A percentile compares a stretch with the other conserved stretches of the same genome.
Evolutionary conservation across 1,140 invertebrate genomes (phyloP).

Genomic region (Probaryconus sp.): DNA sequence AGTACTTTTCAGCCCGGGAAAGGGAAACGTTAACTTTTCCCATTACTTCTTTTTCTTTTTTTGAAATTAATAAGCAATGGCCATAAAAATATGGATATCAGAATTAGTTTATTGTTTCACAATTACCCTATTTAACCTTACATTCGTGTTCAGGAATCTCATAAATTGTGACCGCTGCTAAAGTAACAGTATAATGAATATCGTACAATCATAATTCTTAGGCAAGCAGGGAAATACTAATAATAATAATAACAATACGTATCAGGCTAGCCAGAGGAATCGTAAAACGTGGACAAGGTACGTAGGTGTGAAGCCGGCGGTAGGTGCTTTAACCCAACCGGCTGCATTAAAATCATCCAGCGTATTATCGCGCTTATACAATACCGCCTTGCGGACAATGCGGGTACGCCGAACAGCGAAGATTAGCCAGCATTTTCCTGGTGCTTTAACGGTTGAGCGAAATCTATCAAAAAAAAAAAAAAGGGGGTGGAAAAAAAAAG

Average conservation of each 20-base stretch:
- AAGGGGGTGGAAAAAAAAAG: not conserved
- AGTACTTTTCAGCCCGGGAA: too few relatives aligned
- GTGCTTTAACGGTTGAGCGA: constrained; percentile 44
- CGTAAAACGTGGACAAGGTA: constrained; percentile 46
- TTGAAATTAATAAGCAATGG: too few relatives aligned
- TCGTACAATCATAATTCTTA: too few relatives aligned
- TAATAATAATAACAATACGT: constrained; percentile 62
- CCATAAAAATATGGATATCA: too few relatives aligned
- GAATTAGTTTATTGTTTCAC: too few relatives aligned
- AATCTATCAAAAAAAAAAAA: constrained; percentile 44
- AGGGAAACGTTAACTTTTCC: too few relatives aligned
- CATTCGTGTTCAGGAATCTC: too few relatives aligned
- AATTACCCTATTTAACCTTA: too few relatives aligned
- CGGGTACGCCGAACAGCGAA: constrained; percentile 50
- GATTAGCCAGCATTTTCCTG: constrained; percentile 59
- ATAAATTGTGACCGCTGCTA: constrained; percentile 46
- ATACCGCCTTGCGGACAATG: constrained; percentile 64
- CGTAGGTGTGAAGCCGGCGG: constrained; percentile 57
- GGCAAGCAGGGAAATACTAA: constrained; percentile 23
- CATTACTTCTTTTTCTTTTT: too few relatives aligned
- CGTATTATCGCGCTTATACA: constrained; percentile 59
- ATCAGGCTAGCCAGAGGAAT: constrained; percentile 43
- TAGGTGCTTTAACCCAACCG: constrained; percentile 54
- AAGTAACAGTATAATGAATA: too few relatives aligned
- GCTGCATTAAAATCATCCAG: constrained; percentile 67